Conservation (phyloP, 2,797 vertebrate species). For the Heteromormyrus szaboi region DNA sequence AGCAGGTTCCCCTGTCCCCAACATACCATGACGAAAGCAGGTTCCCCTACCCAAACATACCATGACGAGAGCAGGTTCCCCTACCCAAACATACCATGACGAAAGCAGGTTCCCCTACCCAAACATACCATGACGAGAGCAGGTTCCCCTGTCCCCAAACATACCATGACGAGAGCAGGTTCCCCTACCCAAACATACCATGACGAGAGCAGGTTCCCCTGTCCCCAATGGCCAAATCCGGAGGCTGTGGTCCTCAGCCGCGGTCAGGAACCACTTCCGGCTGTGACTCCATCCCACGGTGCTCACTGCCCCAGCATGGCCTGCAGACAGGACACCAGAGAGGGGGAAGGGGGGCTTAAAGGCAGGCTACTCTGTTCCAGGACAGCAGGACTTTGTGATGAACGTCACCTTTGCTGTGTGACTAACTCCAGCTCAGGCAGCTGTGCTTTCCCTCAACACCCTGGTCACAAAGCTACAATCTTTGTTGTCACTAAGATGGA, state of each 20-base stretch:
- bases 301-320: slow-evolving; percentile 72
- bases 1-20: slow-evolving; percentile 48
- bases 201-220: slow-evolving; percentile 54
- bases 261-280: slow-evolving; percentile 70
- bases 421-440: not conserved
- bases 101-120: too few species aligned
- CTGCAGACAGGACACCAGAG: slow-evolving; percentile 47
- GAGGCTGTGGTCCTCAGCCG: slow-evolving; percentile 70
- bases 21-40: too few species aligned
- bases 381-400: not conserved
- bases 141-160: too few species aligned
- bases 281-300: slow-evolving; percentile 76
- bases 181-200: slow-evolving; percentile 64
- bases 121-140: too few species aligned
- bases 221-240: slow-evolving; percentile 67
- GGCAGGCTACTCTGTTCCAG: not conserved
- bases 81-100: too few species aligned
- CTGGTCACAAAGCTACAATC: not conserved
- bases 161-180: slow-evolving; percentile 68
- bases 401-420: not conserved
- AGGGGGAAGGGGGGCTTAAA: not conserved
- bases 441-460: not conserved
- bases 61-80: too few species aligned
- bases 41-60: too few species aligned
- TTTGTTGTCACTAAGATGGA: not conserved